Evolutionary conservation across 2,113 vertebrate genomes (phyloP), one percentile per base, ranked within the genome.

Genomic region (Chaetura pelagica): DNA sequence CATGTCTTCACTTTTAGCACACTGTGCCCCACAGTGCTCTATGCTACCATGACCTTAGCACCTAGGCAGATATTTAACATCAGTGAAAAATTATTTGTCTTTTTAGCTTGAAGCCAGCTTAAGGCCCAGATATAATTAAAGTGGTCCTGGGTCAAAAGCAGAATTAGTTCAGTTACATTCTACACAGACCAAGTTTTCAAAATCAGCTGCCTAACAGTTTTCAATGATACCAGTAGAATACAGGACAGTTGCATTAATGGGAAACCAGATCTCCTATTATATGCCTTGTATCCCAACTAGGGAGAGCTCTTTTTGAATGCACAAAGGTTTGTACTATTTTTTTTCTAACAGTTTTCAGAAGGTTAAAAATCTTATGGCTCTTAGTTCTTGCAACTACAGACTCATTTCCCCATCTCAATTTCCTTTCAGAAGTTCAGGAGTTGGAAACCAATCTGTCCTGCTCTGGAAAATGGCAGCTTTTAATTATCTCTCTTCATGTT

Each of bases 71-170:
- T 40, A 49, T 66, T 44, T 64, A 80, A 46, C 48, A 73, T 67
- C 78, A 34, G 15, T 77, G 48, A 69, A 49, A 92, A 90, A 74
- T 19, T 0, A 54, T 63, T 66, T 29, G 49, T 21, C 72, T 51
- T 63, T 92, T 80, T 57, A 62, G 78, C 59, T 93, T 46, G 35
- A 83, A 88, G 84, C 55, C 74, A 94, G 40, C 68, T 79, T 62
- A 82, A 48, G 32, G 62, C 52, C 55, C 34, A 66, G 46, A 34
- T 87, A 77, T 59, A 84, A 90, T 87, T 91, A 82, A 66, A 4
- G 23, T 42, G 40, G 66, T 57, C 34, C 59, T 9, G 8, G 26
- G 42, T 82, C 76, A 74, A 64, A 54, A 77, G 61, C 55, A 13
- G 23, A 62, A 71, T 84, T 73, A 88, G 80, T 61, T 51, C 40